Evolutionary conservation across 2,888 invertebrate genomes (phyloP), one percentile per base, ranked within the genome.

Genomic region (Syrista parreyssii): DNA sequence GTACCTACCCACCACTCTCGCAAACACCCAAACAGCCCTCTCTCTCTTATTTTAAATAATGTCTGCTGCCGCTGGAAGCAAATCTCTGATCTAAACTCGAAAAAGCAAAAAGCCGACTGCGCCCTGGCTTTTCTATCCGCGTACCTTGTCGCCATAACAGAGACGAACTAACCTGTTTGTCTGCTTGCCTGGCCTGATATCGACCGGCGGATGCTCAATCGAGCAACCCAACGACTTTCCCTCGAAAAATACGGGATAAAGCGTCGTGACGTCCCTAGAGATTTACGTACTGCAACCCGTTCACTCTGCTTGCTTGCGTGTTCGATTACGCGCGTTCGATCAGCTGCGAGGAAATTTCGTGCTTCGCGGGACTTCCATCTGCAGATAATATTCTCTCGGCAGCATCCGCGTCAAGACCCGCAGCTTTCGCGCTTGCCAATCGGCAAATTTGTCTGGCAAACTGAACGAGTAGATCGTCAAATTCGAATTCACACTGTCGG

Each of bases 21-120:
- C 32, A 34, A 77, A 68, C 68, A 77, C 69, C 75, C 32, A 71
- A 73, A 73, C 71, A 33, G 71, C 12, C 31, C 71, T 23, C 36
- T 74, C 33, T 34, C 69, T 33, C 74, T 75, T 69, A 77, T 77
- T 77, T 77, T 23, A 69, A 77, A 75, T 75, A 75, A 77, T 55
- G 68, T 31, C 71, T 15, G 6, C 31, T 36, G 15, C 35, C 72
- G 3, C 72, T 12, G 71, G 72, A 77, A 71, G 33, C 40, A 32
- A 76, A 76, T 76, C 76, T 73, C 55, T 40, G 71, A 76, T 76
- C 73, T 40, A 74, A 73, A 76, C 72, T 73, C 34, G 2, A 34
- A 15, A 76, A 32, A 33, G 71, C 55, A 55, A 55, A 55, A 55
- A 55, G 55, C 55, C 55, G 23, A 55, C 23, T 55, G 55, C 55